A percentile compares a stretch with the other conserved stretches of the same genome.
Conservation (phyloP, 1,140 invertebrate species). For the Ditylenchus dipsaci region DNA sequence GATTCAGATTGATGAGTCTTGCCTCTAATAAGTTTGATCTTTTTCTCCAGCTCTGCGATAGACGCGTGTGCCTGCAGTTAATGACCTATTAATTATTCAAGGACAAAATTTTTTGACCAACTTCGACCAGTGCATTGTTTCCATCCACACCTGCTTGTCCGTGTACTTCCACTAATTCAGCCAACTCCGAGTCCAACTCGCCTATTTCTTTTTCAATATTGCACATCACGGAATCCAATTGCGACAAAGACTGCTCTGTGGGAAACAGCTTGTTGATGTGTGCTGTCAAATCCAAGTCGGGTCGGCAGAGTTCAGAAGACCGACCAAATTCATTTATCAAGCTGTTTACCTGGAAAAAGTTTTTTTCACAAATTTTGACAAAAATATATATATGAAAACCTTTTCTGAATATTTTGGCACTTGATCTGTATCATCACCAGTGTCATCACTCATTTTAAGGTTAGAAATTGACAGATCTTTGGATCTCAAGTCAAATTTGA, state of each 20-base stretch:
- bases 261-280: constrained; percentile 96
- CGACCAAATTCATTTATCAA: constrained; percentile 32
- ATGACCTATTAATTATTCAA: too few species aligned
- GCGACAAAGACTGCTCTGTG: constrained; percentile 74
- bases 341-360: constrained; percentile 23
- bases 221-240: constrained; percentile 48
- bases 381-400: not conserved
- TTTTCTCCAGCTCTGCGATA: constrained; percentile 80
- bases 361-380: not conserved
- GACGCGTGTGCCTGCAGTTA: constrained; percentile 75
- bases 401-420: constrained; percentile 25
- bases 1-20: constrained; percentile 91
- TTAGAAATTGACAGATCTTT: not conserved
- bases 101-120: not conserved
- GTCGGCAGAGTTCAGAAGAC: constrained; percentile 37
- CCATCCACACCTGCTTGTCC: constrained; percentile 43
- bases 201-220: constrained; percentile 49
- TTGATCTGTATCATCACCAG: constrained; percentile 7
- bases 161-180: constrained; percentile 50
- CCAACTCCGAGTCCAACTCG: constrained; percentile 51
- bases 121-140: constrained; percentile 32
- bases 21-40: constrained; percentile 86
- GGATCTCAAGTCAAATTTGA: not conserved
- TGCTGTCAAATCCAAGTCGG: constrained; percentile 62
- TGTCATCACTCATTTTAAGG: not conserved